Percentiles rank a stretch among this genome's conserved stretches.
Evolutionary conservation across 2,113 vertebrate genomes (phyloP).

Genomic region (Upupa epops): DNA sequence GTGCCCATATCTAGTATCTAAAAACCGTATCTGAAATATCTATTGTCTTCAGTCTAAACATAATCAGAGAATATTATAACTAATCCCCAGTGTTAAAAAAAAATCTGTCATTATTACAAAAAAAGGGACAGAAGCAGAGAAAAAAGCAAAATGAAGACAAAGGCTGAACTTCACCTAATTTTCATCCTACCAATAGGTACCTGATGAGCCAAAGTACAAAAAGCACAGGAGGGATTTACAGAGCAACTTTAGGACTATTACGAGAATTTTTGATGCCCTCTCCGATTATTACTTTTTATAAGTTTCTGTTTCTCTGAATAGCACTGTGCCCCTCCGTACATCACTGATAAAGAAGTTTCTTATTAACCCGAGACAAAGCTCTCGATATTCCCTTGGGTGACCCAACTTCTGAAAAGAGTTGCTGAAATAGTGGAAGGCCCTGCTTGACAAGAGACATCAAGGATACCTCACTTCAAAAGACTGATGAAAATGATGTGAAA

Average conservation of each 20-base stretch:
- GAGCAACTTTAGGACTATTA: constrained; percentile 15
- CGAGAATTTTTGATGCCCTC: constrained; percentile 8
- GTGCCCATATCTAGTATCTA: not conserved
- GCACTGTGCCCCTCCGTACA: not conserved
- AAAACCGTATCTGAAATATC: not conserved
- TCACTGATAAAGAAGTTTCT: constrained; percentile 6
- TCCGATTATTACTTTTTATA: constrained; percentile 21
- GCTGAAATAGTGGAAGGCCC: not conserved
- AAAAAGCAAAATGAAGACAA: not conserved
- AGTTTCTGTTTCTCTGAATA: constrained; percentile 12
- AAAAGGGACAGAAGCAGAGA: not conserved
- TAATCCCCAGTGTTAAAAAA: not conserved
- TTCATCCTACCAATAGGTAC: not conserved
- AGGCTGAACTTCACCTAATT: not conserved
- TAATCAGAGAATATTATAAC: not conserved
- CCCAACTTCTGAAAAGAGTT: not conserved
- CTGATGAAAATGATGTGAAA: not conserved
- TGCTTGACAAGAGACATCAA: not conserved
- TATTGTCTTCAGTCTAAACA: not conserved
- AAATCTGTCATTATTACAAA: not conserved
- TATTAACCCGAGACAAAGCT: constrained; percentile 6
- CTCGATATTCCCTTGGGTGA: not conserved
- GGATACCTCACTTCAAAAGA: not conserved
- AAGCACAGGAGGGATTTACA: constrained; percentile 3
- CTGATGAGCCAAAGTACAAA: constrained; percentile 30